phyloP scores from a whole-genome alignment of 1,140 invertebrate species.

The Araneus ventricosus region DNA sequence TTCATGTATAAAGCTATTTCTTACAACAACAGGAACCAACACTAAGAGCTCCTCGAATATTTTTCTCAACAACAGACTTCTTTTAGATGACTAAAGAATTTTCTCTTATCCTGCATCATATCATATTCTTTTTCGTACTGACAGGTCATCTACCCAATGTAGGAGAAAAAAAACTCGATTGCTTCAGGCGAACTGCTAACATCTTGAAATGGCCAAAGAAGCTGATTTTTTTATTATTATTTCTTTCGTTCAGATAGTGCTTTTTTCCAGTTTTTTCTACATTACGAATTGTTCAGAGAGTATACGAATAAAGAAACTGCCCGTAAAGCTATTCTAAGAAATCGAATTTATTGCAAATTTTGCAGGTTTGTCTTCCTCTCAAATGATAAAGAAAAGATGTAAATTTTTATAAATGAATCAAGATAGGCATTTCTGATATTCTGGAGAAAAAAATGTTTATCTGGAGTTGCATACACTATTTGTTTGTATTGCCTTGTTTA shows the following conservation, averaged over 20 bases:
- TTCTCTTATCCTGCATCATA: conserved; percentile 8
- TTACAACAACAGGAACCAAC: too few species aligned
- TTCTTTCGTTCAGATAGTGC: conserved; percentile 26
- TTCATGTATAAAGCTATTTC: too few species aligned
- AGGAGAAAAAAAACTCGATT: not conserved
- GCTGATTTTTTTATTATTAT: not conserved
- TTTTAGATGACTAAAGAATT: conserved; percentile 38
- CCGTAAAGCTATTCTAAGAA: conserved; percentile 6
- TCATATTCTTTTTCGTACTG: conserved; percentile 30
- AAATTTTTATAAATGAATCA: too few species aligned
- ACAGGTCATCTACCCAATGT: conserved; percentile 14
- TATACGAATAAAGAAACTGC: conserved; percentile 22
- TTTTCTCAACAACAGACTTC: not conserved
- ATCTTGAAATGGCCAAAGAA: conserved; percentile 33
- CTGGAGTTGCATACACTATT: too few species aligned
- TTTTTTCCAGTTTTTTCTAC: not conserved
- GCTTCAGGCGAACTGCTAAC: conserved; percentile 15
- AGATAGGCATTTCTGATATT: too few species aligned
- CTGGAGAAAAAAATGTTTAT: too few species aligned
- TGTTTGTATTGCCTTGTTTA: too few species aligned
- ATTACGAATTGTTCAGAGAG: conserved; percentile 2
- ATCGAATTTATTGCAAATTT: conserved; percentile 27
- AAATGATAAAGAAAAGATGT: not conserved
- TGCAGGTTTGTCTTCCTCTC: not conserved
- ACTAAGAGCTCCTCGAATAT: not conserved